phyloP scores from a whole-genome alignment of 1,140 invertebrate species.

The Sarcophaga bullata region DNA sequence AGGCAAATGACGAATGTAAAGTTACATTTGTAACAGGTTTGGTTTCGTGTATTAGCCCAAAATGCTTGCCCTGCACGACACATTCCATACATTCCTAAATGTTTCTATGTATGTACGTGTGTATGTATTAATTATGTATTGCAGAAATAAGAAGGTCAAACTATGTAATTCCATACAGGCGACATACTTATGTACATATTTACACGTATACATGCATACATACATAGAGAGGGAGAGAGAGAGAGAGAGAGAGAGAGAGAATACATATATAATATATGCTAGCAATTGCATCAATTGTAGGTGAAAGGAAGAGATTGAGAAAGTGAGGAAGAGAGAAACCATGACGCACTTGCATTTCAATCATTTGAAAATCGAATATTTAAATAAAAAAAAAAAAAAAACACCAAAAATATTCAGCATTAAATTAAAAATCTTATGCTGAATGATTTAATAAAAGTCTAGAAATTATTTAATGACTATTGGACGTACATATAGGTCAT shows the following conservation, averaged over 20 bases:
- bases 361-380: conserved; percentile 4
- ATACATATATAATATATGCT: background rate
- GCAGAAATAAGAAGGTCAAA: conserved; percentile 29
- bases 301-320: no score
- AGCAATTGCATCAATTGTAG: background rate
- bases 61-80: no score
- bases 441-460: background rate
- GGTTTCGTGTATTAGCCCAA: no score
- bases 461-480: no score
- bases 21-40: background rate
- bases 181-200: conserved; percentile 22
- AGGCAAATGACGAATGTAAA: conserved; percentile 13
- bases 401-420: background rate
- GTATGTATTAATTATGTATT: background rate
- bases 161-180: background rate
- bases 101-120: background rate
- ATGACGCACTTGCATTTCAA: conserved; percentile 6
- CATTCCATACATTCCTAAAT: background rate
- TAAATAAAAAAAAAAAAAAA: background rate
- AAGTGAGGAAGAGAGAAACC: background rate
- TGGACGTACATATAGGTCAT: no score
- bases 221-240: no score
- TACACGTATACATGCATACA: conserved; percentile 15
- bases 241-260: no score
- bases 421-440: background rate